These are phyloP conservation scores for Aphelenchoides fujianensis DNA, from an alignment of 1,140 invertebrate genomes.

Conservation along the genomic window DNA sequence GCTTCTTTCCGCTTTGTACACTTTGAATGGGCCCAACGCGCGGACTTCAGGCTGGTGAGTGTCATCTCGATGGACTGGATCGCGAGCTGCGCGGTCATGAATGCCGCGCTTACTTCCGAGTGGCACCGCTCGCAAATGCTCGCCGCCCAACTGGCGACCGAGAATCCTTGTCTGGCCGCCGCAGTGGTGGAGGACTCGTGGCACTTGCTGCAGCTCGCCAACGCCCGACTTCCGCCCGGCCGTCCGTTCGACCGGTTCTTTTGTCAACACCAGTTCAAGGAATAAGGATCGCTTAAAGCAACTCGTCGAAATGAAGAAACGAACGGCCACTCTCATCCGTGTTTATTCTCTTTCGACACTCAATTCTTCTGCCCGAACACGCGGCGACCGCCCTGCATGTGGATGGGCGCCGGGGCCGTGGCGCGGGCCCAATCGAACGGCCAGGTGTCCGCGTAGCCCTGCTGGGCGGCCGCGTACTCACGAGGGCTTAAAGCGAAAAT, in stretches of 20 bases:
- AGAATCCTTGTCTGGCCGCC: not conserved
- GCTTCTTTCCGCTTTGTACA: not conserved
- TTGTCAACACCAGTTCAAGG: too few species aligned
- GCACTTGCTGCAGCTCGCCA: constrained; percentile 3
- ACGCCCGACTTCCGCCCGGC: not conserved
- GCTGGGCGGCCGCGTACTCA: too few species aligned
- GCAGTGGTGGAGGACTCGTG: not conserved
- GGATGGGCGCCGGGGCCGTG: too few species aligned
- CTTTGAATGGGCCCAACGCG: constrained; percentile 8
- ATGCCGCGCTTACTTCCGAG: not conserved
- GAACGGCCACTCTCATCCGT: too few species aligned
- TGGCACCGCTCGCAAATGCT: not conserved
- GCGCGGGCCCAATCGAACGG: too few species aligned
- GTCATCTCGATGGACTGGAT: constrained; percentile 17
- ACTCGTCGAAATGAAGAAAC: too few species aligned
- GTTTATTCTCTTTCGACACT: too few species aligned
- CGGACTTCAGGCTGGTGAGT: not conserved
- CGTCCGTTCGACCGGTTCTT: not conserved
- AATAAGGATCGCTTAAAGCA: too few species aligned
- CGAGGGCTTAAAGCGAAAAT: too few species aligned
- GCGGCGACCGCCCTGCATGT: too few species aligned
- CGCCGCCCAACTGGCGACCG: not conserved
- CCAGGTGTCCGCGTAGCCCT: too few species aligned
- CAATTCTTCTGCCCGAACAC: too few species aligned
- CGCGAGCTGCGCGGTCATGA: not conserved